Base-by-base conservation (phyloP, 2,888 invertebrate species). In the Brenthis daphne region DNA sequence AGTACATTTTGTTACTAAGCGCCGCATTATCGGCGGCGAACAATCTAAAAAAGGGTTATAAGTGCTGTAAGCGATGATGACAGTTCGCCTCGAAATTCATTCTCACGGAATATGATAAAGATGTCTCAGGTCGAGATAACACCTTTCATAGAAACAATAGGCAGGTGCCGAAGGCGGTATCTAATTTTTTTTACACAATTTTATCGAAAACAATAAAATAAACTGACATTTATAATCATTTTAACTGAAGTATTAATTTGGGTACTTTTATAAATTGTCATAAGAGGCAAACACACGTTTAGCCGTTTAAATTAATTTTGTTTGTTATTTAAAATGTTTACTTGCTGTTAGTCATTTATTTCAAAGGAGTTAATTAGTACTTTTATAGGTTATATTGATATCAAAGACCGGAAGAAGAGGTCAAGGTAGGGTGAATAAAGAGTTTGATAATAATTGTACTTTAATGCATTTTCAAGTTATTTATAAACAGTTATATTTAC, bases 1-100 rank as follows among this genome's bases (percentile, higher is more conserved):
- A 87, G 86, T 83, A 88, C 89, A 90, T 87, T 91, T 91, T 89
- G 90, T 92, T 83, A 85, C 82, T 78, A 83, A 80, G 82, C 83
- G 84, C 79, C 75, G 74, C 79, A 77, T 81, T 91, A 90, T 92
- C 91, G 77, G 80, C 73, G 73, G 79, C 77, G 80, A 78, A 79
- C 79, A 81, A 88, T 88, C 87, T 84, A 78, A 85, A 80, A 79
- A 85, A 82, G 79, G 84, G 83, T 80, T 85, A 81, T 80, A 82
- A 79, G 79, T 84, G 83, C 83, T 84, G 80, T 82, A 84, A 84
- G 79, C 80, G 84, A 85, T 85, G 86, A 82, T 84, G 89, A 84
- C 85, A 85, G 83, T 79, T 77, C 77, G 75, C 76, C 76, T 82
- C 80, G 79, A 82, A 82, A 85, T 77, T 82, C 86, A 82, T 85